Percentiles rank a stretch among this genome's conserved stretches.
phyloP scores from a whole-genome alignment of 2,113 vertebrate species.

The rat (Rattus norvegicus) region GRCr8 NC_086038.1:6191001-6191500 shows the following conservation, averaged over 20 bases:
- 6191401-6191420: not conserved
- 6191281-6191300: constrained; percentile 2
- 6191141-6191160: not conserved
- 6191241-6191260: constrained; percentile 72
- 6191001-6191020: constrained; percentile 33
- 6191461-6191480: not conserved
- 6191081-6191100: not conserved
- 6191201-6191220: not conserved
- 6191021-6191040: not conserved
- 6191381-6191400: not conserved
- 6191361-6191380: not conserved
- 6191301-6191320: not conserved
- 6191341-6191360: not conserved
- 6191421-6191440: not conserved
- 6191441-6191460: not conserved
- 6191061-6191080: not conserved
- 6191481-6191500: not conserved
- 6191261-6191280: constrained; percentile 79
- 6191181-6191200: not conserved
- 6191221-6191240: not conserved
- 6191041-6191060: not conserved
- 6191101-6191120: constrained; percentile 11
- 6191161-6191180: constrained; percentile 15
- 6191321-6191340: not conserved
- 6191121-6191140: not conserved